Conservation (phyloP, 2,113 vertebrate genomes). For the Tylochromis polylepis region DNA sequence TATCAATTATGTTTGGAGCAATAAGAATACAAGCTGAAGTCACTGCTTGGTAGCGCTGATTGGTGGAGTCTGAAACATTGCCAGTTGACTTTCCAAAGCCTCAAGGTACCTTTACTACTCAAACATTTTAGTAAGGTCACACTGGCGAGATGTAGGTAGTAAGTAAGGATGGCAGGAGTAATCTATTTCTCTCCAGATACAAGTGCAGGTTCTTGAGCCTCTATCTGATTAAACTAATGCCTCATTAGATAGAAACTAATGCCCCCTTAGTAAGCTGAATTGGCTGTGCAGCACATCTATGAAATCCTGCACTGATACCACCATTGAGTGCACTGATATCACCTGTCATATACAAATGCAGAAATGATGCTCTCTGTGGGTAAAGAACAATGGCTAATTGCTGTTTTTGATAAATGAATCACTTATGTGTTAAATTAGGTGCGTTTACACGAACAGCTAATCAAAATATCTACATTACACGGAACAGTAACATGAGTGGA, state of each 20-base stretch:
- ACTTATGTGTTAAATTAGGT: neutral
- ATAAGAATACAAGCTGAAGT: neutral
- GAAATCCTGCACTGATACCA: neutral
- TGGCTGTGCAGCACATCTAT: neutral
- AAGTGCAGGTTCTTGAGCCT: neutral
- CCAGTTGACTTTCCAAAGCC: neutral
- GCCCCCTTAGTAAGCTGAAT: neutral
- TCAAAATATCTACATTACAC: neutral
- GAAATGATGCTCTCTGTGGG: neutral
- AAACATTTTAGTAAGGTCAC: neutral
- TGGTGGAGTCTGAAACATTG: neutral
- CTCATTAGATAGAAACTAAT: neutral
- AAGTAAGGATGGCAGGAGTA: neutral
- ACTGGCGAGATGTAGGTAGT: neutral
- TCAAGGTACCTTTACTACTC: neutral
- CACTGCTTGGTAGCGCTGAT: neutral
- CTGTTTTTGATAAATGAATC: neutral
- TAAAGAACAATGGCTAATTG: neutral
- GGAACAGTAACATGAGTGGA: neutral
- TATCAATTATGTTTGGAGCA: neutral
- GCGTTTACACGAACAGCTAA: neutral
- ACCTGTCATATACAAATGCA: neutral
- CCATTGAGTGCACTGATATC: neutral
- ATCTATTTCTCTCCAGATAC: neutral
- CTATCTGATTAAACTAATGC: neutral